Evolutionary conservation across 2,888 invertebrate species (phyloP), one percentile per base, ranked within the genome.

Genomic region (Stenichneumon culpator): DNA sequence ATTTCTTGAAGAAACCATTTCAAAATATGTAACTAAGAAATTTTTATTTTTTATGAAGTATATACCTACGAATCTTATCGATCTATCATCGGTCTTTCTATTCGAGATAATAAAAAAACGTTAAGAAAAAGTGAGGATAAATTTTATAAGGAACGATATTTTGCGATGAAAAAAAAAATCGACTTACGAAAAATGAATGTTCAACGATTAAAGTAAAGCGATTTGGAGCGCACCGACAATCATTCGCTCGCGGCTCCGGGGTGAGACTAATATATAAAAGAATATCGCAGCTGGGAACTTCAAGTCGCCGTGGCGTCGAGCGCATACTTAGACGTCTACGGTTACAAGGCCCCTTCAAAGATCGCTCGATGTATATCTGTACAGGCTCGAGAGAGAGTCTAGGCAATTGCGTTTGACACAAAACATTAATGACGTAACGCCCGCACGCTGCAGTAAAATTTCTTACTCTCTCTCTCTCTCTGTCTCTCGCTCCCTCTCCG

Each of bases 401-500:
- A 75, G 75, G 63, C 79, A 82, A 86, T 87, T 82, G 73, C 79
- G 86, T 86, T 87, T 87, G 86, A 86, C 86, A 86, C 75, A 86
- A 87, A 86, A 81, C 82, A 86, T 86, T 82, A 75, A 83, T 87
- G 86, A 87, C 87, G 87, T 70, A 87, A 87, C 83, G 79, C 80
- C 79, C 82, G 86, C 81, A 82, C 84, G 75, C 32, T 52, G 57
- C 68, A 87, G 50, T 16, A 77, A 79, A 86, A 70, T 86, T 79
- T 79, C 16, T 44, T 16, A 14, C 44, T 44, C 44, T 44, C 14
- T 44, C 14, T 74, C 75, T 79, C 73, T 77, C 54, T 74, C n/a
- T n/a, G n/a, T n/a, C n/a, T n/a, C 75, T 79, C 73, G 69, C 75
- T 79, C 60, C 77, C 83, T 87, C 82, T 82, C 69, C 63, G 70